These are phyloP conservation scores for Equus quagga DNA, from an alignment of 2,113 vertebrate species.

Conservation along the genomic window DNA sequence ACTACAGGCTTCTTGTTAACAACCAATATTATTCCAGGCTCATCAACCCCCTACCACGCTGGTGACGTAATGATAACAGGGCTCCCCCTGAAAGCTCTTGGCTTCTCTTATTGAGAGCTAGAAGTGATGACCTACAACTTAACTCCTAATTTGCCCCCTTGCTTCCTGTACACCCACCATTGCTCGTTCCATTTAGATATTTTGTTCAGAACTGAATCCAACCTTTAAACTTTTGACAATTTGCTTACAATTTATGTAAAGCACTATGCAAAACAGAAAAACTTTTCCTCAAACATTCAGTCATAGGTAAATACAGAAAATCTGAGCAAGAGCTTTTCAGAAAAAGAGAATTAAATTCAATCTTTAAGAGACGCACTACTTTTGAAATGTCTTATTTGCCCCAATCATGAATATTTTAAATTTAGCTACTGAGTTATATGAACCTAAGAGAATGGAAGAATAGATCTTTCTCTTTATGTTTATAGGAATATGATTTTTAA, in stretches of 20 bases:
- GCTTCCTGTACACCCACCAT: background rate
- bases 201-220: background rate
- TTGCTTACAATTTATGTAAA: constrained; percentile 10
- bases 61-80: background rate
- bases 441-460: background rate
- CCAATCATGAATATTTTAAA: background rate
- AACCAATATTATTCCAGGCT: background rate
- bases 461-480: background rate
- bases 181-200: background rate
- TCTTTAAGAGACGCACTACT: background rate
- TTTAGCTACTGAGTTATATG: background rate
- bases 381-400: background rate
- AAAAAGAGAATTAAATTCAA: constrained; percentile 28
- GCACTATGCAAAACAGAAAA: background rate
- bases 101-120: background rate
- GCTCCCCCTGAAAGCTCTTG: background rate
- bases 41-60: background rate
- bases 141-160: background rate
- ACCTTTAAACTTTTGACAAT: background rate
- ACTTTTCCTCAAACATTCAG: background rate
- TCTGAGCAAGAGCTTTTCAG: background rate
- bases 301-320: constrained; percentile 3
- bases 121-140: background rate
- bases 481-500: background rate
- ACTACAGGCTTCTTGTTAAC: background rate